Percentiles rank a stretch among this genome's conserved stretches.
Evolutionary conservation across 92 coral and sea anemone species (phyloP).

Genomic region (Palythoa heliodiscus): DNA sequence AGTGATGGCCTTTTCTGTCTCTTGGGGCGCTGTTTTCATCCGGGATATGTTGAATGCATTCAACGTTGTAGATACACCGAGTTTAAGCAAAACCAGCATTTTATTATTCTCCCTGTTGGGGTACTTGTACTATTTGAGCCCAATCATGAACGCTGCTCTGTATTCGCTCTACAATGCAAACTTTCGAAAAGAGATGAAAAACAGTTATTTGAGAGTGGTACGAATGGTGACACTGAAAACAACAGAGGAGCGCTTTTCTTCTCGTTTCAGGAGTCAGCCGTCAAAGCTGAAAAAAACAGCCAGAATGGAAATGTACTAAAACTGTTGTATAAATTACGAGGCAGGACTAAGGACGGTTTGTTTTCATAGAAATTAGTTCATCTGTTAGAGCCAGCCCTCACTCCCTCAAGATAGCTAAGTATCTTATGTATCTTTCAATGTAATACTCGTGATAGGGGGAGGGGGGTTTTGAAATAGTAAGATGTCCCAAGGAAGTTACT

Average conservation of each 20-base stretch:
- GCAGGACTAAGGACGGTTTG: no score
- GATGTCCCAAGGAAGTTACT: no score
- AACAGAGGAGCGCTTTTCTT: not conserved
- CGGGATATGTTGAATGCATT: conserved; percentile 31
- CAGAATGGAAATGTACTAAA: not conserved
- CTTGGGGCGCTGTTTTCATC: conserved; percentile 31
- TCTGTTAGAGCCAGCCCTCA: no score
- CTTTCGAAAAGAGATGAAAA: conserved; percentile 27
- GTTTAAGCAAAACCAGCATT: not conserved
- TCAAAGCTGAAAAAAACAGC: not conserved
- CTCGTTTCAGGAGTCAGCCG: not conserved
- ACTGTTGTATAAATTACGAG: not conserved
- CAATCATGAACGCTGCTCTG: conserved; percentile 17
- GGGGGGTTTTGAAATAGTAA: no score
- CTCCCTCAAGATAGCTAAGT: no score
- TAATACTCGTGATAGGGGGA: no score
- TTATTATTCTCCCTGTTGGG: not conserved
- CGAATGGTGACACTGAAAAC: not conserved
- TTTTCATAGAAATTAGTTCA: no score
- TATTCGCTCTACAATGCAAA: conserved; percentile 41
- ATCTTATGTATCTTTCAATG: no score
- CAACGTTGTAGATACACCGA: not conserved
- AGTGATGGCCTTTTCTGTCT: conserved; percentile 12
- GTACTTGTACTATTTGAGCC: conserved; percentile 7
- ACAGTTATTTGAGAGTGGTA: not conserved